Percentiles rank a stretch among this genome's conserved stretches.
These are phyloP conservation scores for Platyscapa corneri DNA, from an alignment of 1,140 invertebrate genomes.

Conservation along the genomic window DNA sequence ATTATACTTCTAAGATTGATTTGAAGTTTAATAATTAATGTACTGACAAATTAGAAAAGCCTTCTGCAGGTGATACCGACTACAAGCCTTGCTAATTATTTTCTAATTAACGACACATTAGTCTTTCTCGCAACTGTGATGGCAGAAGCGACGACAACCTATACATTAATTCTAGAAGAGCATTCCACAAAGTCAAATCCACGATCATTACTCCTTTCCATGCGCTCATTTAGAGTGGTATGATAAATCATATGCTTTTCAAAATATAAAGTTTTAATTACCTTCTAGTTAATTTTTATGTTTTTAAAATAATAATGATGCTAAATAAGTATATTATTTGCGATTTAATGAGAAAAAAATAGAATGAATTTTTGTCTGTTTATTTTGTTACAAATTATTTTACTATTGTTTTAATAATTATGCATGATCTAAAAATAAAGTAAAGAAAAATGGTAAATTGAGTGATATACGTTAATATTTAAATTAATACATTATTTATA, in stretches of 20 bases:
- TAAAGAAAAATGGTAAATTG: too few species aligned
- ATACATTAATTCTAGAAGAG: constrained; percentile 49
- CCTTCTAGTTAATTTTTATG: too few species aligned
- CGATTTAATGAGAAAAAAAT: too few species aligned
- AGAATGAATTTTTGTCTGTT: too few species aligned
- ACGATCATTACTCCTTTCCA: constrained; percentile 24
- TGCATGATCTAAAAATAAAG: too few species aligned
- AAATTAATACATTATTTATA: too few species aligned
- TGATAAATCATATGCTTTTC: constrained; percentile 20
- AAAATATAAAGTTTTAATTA: too few species aligned
- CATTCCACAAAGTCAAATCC: constrained; percentile 39
- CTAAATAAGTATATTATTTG: too few species aligned
- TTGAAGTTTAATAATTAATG: constrained; percentile 3
- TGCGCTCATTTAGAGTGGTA: constrained; percentile 12
- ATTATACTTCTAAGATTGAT: neutral
- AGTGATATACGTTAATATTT: too few species aligned
- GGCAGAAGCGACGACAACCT: neutral
- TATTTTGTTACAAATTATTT: too few species aligned
- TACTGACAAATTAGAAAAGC: constrained; percentile 34
- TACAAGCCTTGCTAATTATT: constrained; percentile 40
- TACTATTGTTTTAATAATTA: too few species aligned
- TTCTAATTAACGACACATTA: constrained; percentile 52
- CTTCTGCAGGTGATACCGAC: neutral
- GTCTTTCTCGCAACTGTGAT: constrained; percentile 12
- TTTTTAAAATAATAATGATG: too few species aligned